Percentiles rank a stretch among this genome's conserved stretches.
Evolutionary conservation across 1,140 invertebrate genomes (phyloP).

Genomic region (Tetragonula clypearis): DNA sequence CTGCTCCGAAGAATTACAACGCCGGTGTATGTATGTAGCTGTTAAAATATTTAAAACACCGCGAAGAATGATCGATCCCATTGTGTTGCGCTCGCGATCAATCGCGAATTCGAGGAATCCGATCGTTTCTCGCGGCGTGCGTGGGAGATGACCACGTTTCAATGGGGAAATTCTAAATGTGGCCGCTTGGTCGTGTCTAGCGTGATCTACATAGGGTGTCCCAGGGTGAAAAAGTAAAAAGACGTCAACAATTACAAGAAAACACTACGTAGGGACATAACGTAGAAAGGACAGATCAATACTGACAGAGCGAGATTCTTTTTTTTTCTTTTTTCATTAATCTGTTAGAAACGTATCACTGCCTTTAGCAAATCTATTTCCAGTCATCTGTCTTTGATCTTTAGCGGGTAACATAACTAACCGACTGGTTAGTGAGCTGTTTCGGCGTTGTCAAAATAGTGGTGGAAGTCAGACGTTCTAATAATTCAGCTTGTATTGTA

Average conservation of each 20-base stretch:
- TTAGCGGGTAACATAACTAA: not conserved
- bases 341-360: not conserved
- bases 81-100: not conserved
- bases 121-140: slow-evolving; percentile 11
- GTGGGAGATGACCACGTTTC: slow-evolving; percentile 63
- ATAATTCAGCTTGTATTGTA: not conserved
- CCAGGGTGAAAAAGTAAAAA: not conserved
- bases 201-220: not conserved
- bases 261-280: not conserved
- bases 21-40: not conserved
- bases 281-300: not conserved
- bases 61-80: not conserved
- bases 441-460: slow-evolving; percentile 6
- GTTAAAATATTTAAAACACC: slow-evolving; percentile 23
- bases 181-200: not conserved
- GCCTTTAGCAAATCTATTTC: slow-evolving; percentile 24
- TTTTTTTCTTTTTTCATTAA: not conserved
- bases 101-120: slow-evolving; percentile 24
- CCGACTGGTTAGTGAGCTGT: slow-evolving; percentile 11
- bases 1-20: not conserved
- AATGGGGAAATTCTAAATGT: slow-evolving; percentile 63
- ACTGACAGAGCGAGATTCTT: not conserved
- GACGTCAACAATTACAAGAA: not conserved
- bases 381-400: slow-evolving; percentile 29
- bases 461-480: slow-evolving; percentile 2